Evolutionary conservation across 2,888 invertebrate species (phyloP), one percentile per base, ranked within the genome.

Genomic region (Sphecodes monilicornis): DNA sequence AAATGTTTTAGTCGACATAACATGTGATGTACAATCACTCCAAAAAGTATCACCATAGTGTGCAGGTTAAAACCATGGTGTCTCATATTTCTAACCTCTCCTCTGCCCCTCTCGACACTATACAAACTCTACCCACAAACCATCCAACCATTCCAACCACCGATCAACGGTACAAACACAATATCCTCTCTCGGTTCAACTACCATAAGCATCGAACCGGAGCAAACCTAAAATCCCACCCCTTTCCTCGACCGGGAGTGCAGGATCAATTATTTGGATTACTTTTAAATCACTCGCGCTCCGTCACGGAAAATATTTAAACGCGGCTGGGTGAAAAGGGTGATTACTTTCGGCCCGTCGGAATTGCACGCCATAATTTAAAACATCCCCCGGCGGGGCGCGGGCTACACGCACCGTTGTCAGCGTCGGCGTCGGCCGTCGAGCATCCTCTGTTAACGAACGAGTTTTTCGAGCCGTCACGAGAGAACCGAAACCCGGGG

Each of bases 381-480:
- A 72, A 75, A 54, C 71, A 13, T 26, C 10, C 26, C n/a, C n/a
- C 8, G 32, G n/a, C 29, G n/a, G 29, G n/a, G 29, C 43, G 16
- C 32, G 8, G 29, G 29, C 41, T 22, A 36, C 54, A 43, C 72
- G 70, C 85, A 54, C 43, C 68, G 26, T 18, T 29, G 50, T 73
- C 22, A 6, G 13, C 72, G 22, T 41, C 39, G 10, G 39, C 11
- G 10, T 41, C 39, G 39, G 39, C 39, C 50, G 22, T 10, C 8
- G 22, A 8, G 54, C 85, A 32, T 73, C 32, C 57, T 22, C 43
- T 57, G 29, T 76, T 76, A 76, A 79, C 60, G 84, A 77, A 86
- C 73, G 80, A 82, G 82, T 85, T 86, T 84, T 80, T 78, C 57
- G 82, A 83, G 84, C 50, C 75, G 76, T 87, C 73, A 80, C 80